A percentile compares a stretch with the other conserved stretches of the same genome.
These are phyloP conservation scores for Phocoena phocoena DNA, from an alignment of 2,113 vertebrate species.

Conservation along the genomic window DNA sequence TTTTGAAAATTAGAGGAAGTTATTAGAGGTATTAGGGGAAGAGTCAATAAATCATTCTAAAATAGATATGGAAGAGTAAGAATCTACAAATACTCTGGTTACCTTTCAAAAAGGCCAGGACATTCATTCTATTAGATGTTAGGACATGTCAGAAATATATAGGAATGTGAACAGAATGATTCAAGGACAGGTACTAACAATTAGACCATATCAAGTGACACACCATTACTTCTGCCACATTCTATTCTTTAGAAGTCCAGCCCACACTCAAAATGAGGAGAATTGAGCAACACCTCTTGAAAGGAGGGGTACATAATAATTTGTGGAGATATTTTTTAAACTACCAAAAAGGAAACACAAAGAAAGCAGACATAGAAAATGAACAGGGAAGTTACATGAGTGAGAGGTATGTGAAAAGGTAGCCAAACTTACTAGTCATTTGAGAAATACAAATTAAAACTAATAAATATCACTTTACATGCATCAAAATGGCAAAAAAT, in stretches of 20 bases:
- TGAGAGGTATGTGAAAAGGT: background rate
- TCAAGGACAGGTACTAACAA: background rate
- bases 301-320: background rate
- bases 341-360: background rate
- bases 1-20: background rate
- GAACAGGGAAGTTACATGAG: background rate
- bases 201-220: background rate
- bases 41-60: background rate
- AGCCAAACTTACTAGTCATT: background rate
- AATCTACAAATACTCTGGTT: background rate
- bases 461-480: background rate
- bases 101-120: background rate
- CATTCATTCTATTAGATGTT: background rate
- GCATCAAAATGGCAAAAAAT: background rate
- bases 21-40: background rate
- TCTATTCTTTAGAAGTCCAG: background rate
- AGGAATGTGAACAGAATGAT: background rate
- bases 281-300: background rate
- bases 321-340: background rate
- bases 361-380: background rate
- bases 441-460: background rate
- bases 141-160: background rate
- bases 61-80: background rate
- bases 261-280: background rate
- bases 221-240: background rate